Evolutionary conservation across 1,140 invertebrate species (phyloP).

Genomic region (Zophobas morio): DNA sequence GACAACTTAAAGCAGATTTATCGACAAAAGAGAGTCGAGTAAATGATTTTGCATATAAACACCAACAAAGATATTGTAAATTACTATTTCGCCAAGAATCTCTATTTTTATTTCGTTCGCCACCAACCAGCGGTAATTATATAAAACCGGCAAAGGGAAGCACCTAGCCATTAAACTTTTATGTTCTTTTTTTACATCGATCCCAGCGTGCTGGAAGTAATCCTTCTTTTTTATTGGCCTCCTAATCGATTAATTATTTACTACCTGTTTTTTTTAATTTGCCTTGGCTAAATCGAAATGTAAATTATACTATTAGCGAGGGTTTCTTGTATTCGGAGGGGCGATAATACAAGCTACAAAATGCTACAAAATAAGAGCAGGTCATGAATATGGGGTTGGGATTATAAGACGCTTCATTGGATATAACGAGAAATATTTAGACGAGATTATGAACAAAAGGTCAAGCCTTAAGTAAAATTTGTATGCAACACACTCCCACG

Average conservation of each 20-base stretch:
- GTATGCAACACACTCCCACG: too few species aligned
- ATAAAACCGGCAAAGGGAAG: constrained; percentile 10
- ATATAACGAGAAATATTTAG: constrained; percentile 44
- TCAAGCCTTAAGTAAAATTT: constrained; percentile 28
- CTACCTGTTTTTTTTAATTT: constrained; percentile 7
- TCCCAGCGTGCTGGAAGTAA: not conserved
- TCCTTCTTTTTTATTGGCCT: not conserved
- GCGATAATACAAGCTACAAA: constrained; percentile 17
- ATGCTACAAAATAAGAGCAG: constrained; percentile 44
- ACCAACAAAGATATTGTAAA: not conserved
- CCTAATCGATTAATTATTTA: constrained; percentile 29
- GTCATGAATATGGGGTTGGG: constrained; percentile 50
- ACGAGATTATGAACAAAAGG: constrained; percentile 33
- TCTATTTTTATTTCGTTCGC: constrained; percentile 32
- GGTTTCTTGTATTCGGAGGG: not conserved
- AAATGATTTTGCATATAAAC: constrained; percentile 16
- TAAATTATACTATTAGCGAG: constrained; percentile 3
- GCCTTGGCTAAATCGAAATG: constrained; percentile 9
- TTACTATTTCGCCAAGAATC: constrained; percentile 11
- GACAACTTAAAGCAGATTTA: constrained; percentile 10
- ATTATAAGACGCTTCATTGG: constrained; percentile 51
- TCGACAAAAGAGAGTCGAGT: constrained; percentile 3
- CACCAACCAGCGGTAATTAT: constrained; percentile 1
- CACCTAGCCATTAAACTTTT: constrained; percentile 30
- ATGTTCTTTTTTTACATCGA: constrained; percentile 18